Base-by-base conservation (phyloP, 2,113 vertebrate species). In the Salminus brasiliensis region DNA sequence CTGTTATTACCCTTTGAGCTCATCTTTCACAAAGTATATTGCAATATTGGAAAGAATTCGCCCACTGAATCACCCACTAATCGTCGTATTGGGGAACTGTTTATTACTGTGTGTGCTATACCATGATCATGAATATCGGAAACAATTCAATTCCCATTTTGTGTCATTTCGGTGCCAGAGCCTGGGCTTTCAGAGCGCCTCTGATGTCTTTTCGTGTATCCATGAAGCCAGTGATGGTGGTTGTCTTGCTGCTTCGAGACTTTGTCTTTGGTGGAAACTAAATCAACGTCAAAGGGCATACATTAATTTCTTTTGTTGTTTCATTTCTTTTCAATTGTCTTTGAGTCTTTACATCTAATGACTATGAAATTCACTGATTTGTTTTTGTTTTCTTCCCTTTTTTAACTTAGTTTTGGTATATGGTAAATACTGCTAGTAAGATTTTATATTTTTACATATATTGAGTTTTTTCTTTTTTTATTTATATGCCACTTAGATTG, bases 371-470 rank as follows among this genome's bases (percentile, higher is more conserved):
- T 92, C 77, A 87, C 88, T 82, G 82, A 89, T 86, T 90, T 85
- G n/a, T n/a, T 84, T 80, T 84, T 80, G 89, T 84, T 39, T 39
- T 84, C n/a, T 79, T 94, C 92, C 86, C 91, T 96, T 94, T 95
- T 93, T 92, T 93, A 91, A 94, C 90, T 52, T 93, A 85, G 91
- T 91, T 93, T 91, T 93, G 87, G 93, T 93, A 95, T 94, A 91
- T 92, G 92, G 87, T 90, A 92, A 93, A 93, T 94, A 94, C 89
- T 90, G 92, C 88, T 95, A 96, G 95, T 76, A 76, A 93, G 94
- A 96, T 98, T 98, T 98, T 97, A 96, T 98, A 98, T 98, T 96
- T 94, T 94, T 94, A 92, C 92, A 94, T 93, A 90, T 89, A 88
- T 93, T 95, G 87, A 92, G 92, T 95, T 95, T 88, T 87, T 85